Base-by-base conservation (phyloP, 2,888 invertebrate genomes). In the Onchidella celtica region DNA sequence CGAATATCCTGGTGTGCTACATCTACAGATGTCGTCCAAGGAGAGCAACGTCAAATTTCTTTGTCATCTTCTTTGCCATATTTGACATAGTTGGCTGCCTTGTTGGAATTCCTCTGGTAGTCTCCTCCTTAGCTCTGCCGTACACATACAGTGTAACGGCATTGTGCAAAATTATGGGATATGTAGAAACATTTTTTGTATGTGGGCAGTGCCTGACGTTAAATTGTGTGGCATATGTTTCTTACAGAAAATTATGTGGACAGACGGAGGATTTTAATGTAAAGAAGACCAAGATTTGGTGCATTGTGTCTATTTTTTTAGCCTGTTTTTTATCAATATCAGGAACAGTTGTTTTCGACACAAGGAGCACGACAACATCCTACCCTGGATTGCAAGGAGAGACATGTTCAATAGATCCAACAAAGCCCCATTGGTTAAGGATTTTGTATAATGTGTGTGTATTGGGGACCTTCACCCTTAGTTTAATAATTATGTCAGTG, bases 231-330 rank as follows among this genome's bases (percentile, higher is more conserved):
- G 88, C 89, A 0, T 89, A 88, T 73, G 89, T 89, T 77, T 84
- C 90, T 59, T 90, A 90, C 79, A 86, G 88, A 79, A 89, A 89
- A 84, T 84, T 89, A 14, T 89, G 88, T 79, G 85, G 85, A 66
- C 90, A 89, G 21, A 69, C 86, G 21, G 86, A 87, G 74, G 87
- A 87, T 21, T 88, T 89, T 78, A 87, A 88, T 0, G 85, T 87
- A 24, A 81, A 79, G 32, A 87, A 88, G 78, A 88, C 89, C 21
- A 87, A 87, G 66, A 79, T 85, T 3, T 80, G 87, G 66, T 90
- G 88, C 82, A 47, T 83, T 11, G 59, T 83, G 21, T 85, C 88
- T 0, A 79, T 86, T n/a, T 14, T 86, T 0, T 38, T 88, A 0
- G 87, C 88, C 6, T 65, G 88, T 3, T 32, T 85, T 2, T 81